A percentile compares a stretch with the other conserved stretches of the same genome.
These are phyloP conservation scores for Apostichopus parvimensis DNA, from an alignment of 35 echinoderm and acorn worm species.

Conservation along the genomic window DNA sequence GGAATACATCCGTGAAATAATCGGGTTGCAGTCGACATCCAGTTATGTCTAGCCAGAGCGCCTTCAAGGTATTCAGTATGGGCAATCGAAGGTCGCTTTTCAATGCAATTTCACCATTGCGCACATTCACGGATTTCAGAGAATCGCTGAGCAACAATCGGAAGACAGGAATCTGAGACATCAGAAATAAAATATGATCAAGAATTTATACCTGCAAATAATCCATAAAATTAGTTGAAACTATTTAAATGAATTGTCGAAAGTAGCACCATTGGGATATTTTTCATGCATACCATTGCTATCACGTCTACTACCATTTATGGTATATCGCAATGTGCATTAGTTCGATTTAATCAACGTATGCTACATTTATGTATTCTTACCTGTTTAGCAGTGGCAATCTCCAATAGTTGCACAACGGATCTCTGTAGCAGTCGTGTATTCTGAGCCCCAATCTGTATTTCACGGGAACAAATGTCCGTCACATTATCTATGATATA, in stretches of 20 bases:
- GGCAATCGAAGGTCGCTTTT: not conserved
- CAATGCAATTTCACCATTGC: not conserved
- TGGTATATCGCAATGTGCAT: too few species aligned
- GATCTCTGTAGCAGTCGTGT: conserved; percentile 17
- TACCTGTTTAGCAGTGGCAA: conserved; percentile 27
- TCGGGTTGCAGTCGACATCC: not conserved
- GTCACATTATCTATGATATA: not conserved
- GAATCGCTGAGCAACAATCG: too few species aligned
- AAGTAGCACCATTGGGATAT: too few species aligned
- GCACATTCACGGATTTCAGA: too few species aligned
- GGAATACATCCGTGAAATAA: not conserved
- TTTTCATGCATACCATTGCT: too few species aligned
- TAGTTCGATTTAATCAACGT: too few species aligned
- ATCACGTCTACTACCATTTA: too few species aligned
- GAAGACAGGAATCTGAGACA: too few species aligned
- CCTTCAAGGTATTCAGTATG: not conserved
- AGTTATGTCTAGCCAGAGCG: not conserved
- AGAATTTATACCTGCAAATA: too few species aligned
- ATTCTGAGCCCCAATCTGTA: not conserved
- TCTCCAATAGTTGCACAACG: conserved; percentile 6
- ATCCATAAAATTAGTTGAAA: too few species aligned
- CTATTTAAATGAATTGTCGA: too few species aligned
- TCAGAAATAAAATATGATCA: too few species aligned
- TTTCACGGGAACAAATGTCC: not conserved
- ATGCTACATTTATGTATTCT: not conserved